phyloP scores from a whole-genome alignment of 2,888 invertebrate genomes.

The Maniola hyperantus region DNA sequence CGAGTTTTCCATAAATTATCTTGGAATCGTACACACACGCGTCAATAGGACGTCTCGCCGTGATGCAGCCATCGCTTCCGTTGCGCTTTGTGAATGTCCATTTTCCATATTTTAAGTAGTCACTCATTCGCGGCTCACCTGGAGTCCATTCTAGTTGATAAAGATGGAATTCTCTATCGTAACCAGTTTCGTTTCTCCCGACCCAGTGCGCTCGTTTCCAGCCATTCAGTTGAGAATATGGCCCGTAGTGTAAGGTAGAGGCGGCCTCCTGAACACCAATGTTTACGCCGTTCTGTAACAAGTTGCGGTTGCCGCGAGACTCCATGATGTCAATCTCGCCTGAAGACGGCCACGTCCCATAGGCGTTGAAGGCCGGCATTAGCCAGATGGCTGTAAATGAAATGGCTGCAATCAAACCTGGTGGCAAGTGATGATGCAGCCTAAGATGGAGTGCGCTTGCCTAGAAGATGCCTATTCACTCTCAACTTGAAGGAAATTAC shows the following conservation, averaged over 20 bases:
- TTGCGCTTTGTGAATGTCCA: not conserved
- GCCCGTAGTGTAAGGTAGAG: slow-evolving; percentile 87
- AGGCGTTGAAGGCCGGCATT: slow-evolving; percentile 84
- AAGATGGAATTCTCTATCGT: slow-evolving; percentile 81
- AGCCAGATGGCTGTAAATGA: slow-evolving; percentile 84
- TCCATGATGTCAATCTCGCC: slow-evolving; percentile 89
- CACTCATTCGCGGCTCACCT: slow-evolving; percentile 44
- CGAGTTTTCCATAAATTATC: no score
- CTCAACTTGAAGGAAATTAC: not conserved
- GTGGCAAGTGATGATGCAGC: no score
- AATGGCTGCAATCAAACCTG: no score
- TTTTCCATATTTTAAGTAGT: not conserved
- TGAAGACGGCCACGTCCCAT: slow-evolving; percentile 87
- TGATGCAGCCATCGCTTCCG: not conserved
- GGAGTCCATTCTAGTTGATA: slow-evolving; percentile 86
- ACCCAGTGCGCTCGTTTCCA: slow-evolving; percentile 77
- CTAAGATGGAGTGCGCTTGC: no score
- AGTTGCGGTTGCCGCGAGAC: slow-evolving; percentile 84
- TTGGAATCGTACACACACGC: no score
- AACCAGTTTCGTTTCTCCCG: slow-evolving; percentile 62
- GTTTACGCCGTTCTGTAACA: slow-evolving; percentile 70
- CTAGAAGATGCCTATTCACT: no score
- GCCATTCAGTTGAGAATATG: slow-evolving; percentile 75
- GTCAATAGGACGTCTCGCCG: no score
- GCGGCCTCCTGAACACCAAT: slow-evolving; percentile 83